A percentile compares a stretch with the other conserved stretches of the same genome.
These are phyloP conservation scores for Zapornia atra DNA, from an alignment of 2,113 vertebrate genomes.

Conservation along the genomic window DNA sequence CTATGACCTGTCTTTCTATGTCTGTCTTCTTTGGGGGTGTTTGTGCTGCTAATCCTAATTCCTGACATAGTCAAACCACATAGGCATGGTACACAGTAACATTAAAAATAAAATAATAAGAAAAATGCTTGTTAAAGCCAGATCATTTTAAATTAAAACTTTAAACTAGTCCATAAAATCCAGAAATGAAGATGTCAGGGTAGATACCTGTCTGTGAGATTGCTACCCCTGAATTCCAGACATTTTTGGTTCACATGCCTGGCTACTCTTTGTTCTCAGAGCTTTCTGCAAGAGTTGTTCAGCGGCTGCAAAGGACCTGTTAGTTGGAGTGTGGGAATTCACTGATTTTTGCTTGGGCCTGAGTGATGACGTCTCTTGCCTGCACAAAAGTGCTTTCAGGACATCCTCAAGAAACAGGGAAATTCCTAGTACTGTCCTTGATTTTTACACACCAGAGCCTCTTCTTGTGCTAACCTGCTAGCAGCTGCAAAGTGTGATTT, in stretches of 20 bases:
- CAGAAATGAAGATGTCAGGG: not conserved
- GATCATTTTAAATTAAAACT: not conserved
- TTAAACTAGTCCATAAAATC: not conserved
- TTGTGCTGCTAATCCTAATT: not conserved
- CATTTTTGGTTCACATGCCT: not conserved
- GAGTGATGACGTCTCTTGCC: not conserved
- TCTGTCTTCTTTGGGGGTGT: not conserved
- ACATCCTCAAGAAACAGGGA: not conserved
- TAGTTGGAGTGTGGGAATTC: not conserved
- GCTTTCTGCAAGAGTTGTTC: not conserved
- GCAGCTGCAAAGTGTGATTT: not conserved
- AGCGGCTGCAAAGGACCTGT: not conserved
- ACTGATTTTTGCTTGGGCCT: not conserved
- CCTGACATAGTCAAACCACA: not conserved
- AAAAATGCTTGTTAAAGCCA: not conserved
- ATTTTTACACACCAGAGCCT: not conserved
- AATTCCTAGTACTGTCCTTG: not conserved
- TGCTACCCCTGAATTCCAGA: not conserved
- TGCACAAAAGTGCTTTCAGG: not conserved
- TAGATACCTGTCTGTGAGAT: not conserved
- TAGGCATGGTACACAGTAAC: not conserved
- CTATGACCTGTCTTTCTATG: not conserved
- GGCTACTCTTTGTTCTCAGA: not conserved
- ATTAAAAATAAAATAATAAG: not conserved
- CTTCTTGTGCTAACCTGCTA: not conserved